Base-by-base conservation (phyloP, 2,113 vertebrate genomes). In the Caranx ignobilis region DNA sequence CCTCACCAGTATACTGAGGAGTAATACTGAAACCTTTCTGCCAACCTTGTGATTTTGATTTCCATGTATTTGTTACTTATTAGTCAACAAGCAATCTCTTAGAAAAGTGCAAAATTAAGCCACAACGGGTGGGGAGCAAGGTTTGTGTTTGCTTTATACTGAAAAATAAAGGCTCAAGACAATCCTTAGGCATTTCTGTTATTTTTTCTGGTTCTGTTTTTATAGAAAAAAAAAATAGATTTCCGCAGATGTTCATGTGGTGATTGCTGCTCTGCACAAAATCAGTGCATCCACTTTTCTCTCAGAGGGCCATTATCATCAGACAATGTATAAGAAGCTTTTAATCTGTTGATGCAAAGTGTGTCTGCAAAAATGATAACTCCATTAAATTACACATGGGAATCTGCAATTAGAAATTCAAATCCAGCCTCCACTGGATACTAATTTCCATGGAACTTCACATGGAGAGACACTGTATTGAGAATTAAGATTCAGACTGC, bases 401-500 rank as follows among this genome's bases (percentile, higher is more conserved):
- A 92, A 80, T 83, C 77, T 79, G 45, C 67, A 85, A 92, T 94
- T 93, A 92, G 73, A 88, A 89, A 89, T 91, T 90, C 61, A 72
- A 83, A 90, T 89, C 56, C 54, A 68, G 85, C 84, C 85, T 64
- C 80, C 45, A 79, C 63, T 70, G 82, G 86, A 63, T 52, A 73
- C 85, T 88, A 84, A 88, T 93, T 91, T 89, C 71, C 65, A 79
- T 84, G 73, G 48, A 87, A 81, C n/a, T 59, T 88, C 78, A 86
- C 65, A 78, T 41, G 56, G 63, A 75, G 81, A 81, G 50, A 34
- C 15, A 4, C 60, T 77, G 85, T 72, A 39, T 45, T 43, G 37
- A 66, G 65, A 88, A 88, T 86, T 52, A 76, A 78, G 63, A 88
- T 64, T 82, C 66, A 73, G 26, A 86, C 66, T 75, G 81, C 31